phyloP scores from a whole-genome alignment of 2,888 invertebrate genomes.

The Hydropsyche betteni region DNA sequence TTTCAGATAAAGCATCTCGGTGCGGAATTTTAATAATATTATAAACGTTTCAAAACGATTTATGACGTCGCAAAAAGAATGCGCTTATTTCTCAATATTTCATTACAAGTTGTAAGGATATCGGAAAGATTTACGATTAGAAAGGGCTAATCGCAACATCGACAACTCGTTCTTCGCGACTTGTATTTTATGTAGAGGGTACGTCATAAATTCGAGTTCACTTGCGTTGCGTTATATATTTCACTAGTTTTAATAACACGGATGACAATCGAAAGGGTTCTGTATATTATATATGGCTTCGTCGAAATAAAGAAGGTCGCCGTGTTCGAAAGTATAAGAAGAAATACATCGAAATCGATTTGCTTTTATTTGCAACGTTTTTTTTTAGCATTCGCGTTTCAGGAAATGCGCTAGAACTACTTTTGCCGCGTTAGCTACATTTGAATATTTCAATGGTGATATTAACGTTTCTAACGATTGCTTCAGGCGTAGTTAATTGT shows the following conservation, averaged over 20 bases:
- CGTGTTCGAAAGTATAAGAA: no score
- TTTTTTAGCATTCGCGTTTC: background rate
- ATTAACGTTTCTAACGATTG: background rate
- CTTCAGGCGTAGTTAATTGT: constrained; percentile 8
- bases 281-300: no score
- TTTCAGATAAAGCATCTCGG: no score
- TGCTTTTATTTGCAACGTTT: background rate
- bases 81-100: no score
- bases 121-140: constrained; percentile 20
- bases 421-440: background rate
- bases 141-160: constrained; percentile 20
- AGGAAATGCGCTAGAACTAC: constrained; percentile 9
- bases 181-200: constrained; percentile 16
- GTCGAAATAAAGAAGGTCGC: no score
- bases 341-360: no score
- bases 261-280: no score
- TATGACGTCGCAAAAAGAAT: no score
- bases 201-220: background rate
- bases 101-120: no score
- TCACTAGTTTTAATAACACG: no score
- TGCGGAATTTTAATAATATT: no score
- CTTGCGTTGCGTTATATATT: background rate
- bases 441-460: background rate
- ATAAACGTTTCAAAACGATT: no score
- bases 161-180: constrained; percentile 13